Evolutionary conservation across 1,140 invertebrate species (phyloP).

Genomic region (Tetramorium alpestre): DNA sequence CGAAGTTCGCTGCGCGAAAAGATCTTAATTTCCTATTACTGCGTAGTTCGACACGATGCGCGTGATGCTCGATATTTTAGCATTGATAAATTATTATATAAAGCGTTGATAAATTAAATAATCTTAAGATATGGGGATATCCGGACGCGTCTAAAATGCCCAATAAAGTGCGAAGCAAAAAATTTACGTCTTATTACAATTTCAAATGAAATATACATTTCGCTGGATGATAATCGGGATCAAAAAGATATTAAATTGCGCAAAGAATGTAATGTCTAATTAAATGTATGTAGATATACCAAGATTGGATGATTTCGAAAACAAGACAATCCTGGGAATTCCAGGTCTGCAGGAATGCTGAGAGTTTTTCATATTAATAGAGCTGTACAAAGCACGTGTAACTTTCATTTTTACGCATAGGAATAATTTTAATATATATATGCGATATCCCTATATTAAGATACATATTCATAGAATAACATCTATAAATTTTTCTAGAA

Average conservation of each 20-base stretch:
- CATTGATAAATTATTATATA: not conserved
- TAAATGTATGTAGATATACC: constrained; percentile 26
- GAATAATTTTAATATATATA: constrained; percentile 6
- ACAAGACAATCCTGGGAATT: constrained; percentile 45
- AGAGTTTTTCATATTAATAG: constrained; percentile 17
- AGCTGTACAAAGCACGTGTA: not conserved
- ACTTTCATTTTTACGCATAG: constrained; percentile 7
- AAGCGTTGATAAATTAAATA: not conserved
- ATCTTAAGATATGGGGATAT: not conserved
- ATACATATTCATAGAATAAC: not conserved
- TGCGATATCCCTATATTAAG: not conserved
- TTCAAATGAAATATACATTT: not conserved
- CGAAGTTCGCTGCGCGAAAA: constrained; percentile 13
- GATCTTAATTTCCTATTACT: not conserved
- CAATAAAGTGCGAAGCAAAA: not conserved
- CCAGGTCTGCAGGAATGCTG: not conserved
- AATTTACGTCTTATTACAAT: not conserved
- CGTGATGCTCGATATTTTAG: not conserved
- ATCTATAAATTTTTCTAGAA: not conserved
- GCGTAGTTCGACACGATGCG: not conserved
- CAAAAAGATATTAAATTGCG: constrained; percentile 7
- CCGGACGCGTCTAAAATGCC: not conserved
- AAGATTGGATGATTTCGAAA: constrained; percentile 37
- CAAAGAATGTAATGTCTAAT: constrained; percentile 20
- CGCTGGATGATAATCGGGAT: not conserved